Evolutionary conservation across 2,797 vertebrate genomes (phyloP), one percentile per base, ranked within the genome.

Genomic region (Jordanella pulchra): DNA sequence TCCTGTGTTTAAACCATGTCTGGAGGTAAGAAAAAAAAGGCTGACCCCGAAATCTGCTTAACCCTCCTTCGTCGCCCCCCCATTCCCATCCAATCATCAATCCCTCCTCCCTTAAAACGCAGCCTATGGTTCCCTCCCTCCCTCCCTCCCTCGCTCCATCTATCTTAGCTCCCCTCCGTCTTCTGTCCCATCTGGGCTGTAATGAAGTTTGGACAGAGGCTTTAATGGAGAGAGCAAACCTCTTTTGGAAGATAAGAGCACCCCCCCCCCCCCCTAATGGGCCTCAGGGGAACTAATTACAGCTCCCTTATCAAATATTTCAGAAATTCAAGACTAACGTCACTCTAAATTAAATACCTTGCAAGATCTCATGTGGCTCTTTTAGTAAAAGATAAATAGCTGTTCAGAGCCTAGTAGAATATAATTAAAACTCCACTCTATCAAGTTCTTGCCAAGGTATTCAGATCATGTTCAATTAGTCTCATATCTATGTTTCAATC

Each of bases 261-360:
- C 13, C 32, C 25, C 50, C n/a, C 50, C 79, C 47, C 35, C 77
- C 54, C 73, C 32, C 69, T 80, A 87, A 90, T 90, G 82, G 82
- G 82, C 51, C 90, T 78, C 71, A 11, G 48, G 87, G 89, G 87
- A 89, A 90, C 84, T 58, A 2, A 69, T 55, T 69, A 72, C 9
- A 76, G 73, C 61, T 91, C 80, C 79, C 81, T 86, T 85, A 93
- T 90, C 87, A 88, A 89, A 93, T 89, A 88, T 32, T 66, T 60
- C 70, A 75, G 75, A 88, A 87, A 89, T 87, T 84, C 86, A 92
- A 84, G 81, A 73, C 70, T 56, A 1, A 48, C 60, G 67, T 88
- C 69, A 85, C 71, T 77, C 67, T 35, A 82, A 87, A 93, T 92
- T 85, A 77, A 84, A 88, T 89, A 81, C 70, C 44, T 50, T 4